Evolutionary conservation across 2,888 invertebrate species (phyloP), one percentile per base, ranked within the genome.

Genomic region (Sipha maydis): DNA sequence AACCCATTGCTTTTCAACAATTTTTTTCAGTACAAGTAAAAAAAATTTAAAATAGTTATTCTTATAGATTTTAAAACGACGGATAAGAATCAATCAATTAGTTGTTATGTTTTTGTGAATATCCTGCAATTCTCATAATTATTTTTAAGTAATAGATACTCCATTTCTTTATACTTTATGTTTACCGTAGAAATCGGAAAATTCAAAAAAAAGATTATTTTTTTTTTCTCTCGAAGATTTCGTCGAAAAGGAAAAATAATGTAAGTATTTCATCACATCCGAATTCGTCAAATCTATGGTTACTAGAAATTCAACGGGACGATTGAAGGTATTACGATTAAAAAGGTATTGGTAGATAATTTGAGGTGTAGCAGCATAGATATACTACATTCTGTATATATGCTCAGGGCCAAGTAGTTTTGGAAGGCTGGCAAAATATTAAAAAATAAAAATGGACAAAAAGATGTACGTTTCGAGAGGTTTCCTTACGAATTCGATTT

Each of bases 401-500:
- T 67, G 38, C 54, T 73, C 83, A 14, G n/a, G 54, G 71, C 71
- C 9, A 25, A 71, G 54, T 83, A 73, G 71, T 73, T 83, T 83
- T 34, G 54, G 34, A 31, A 56, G 69, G 56, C 73, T 71, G 54
- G 56, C 56, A 83, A 83, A 75, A 75, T 34, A 48, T 48, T 54
- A 25, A 1, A 48, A 73, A 83, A 83, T 21, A 61, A 61, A 61
- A 56, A 83, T n/a, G 75, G 38, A 76, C 75, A 54, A 75, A 84
- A 75, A 84, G 38, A 75, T 61, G 75, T 61, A 54, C 75, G 8
- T 38, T 17, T 56, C 61, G 28, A 38, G 38, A 84, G 56, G 56
- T 56, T 75, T 83, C 56, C 38, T 75, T 41, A 34, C 34, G 73
- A 83, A 83, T 83, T 83, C 73, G 73, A 84, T 84, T 75, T 84